Evolutionary conservation across 1,140 invertebrate genomes (phyloP).

Genomic region (Drosophila bifasciata): DNA sequence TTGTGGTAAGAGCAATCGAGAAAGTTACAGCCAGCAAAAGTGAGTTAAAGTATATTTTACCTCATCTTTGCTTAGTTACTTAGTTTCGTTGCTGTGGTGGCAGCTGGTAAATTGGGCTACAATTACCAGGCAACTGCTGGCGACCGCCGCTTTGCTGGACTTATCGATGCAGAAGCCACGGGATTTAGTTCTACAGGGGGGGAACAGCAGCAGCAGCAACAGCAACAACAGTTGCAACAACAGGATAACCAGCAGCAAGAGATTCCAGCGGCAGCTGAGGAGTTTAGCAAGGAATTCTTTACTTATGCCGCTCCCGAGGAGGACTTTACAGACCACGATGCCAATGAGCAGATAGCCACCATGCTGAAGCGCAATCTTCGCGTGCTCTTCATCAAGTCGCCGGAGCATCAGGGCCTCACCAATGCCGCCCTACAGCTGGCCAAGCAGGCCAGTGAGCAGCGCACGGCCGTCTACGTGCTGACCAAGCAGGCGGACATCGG

Average conservation of each 20-base stretch:
- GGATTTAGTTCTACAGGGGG: slow-evolving; percentile 53
- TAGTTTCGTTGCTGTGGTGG: slow-evolving; percentile 41
- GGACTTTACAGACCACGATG: slow-evolving; percentile 60
- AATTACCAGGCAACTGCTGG: slow-evolving; percentile 52
- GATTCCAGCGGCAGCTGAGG: slow-evolving; percentile 35
- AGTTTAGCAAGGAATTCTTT: slow-evolving; percentile 73
- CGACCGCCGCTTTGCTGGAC: slow-evolving; percentile 67
- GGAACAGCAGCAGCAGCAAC: slow-evolving; percentile 7
- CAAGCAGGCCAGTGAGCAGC: slow-evolving; percentile 68
- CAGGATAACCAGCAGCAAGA: slow-evolving; percentile 23
- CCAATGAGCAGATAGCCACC: slow-evolving; percentile 53
- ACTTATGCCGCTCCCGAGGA: slow-evolving; percentile 69
- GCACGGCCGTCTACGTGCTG: slow-evolving; percentile 71
- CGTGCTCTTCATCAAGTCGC: slow-evolving; percentile 73
- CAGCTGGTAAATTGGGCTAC: slow-evolving; percentile 63
- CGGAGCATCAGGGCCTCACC: slow-evolving; percentile 66
- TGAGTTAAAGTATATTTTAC: neutral
- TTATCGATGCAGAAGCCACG: slow-evolving; percentile 68
- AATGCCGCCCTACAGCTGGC: slow-evolving; percentile 71
- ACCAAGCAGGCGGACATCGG: slow-evolving; percentile 70
- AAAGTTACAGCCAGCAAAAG: neutral
- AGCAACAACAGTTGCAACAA: slow-evolving; percentile 22
- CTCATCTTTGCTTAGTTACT: slow-evolving; percentile 49
- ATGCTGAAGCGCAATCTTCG: slow-evolving; percentile 70
- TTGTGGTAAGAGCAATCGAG: slow-evolving; percentile 62